Base-by-base conservation (phyloP, 2,113 vertebrate species). In the Nibea coibor region DNA sequence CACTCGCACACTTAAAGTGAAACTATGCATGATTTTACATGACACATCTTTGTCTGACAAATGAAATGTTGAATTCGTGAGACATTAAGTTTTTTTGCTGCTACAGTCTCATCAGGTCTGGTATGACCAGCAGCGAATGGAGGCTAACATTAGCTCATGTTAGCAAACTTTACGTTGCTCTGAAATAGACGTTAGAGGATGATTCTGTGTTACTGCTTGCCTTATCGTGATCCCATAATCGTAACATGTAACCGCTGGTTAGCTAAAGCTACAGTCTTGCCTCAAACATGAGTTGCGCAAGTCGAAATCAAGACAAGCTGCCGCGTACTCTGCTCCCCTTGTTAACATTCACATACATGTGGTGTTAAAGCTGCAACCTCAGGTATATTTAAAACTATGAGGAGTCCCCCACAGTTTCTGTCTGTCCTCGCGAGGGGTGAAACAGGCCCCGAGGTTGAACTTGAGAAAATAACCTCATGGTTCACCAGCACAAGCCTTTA, bases 291-390 rank as follows among this genome's bases (percentile, higher is more conserved):
- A 59, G 31, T 12, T 22, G 1, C 53, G 1, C 2, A 19, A 10
- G 22, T 66, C 26, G 59, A 72, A 88, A 81, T 87, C 82, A 86
- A 72, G 83, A 61, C 56, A 59, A 5, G 54, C 63, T 31, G 58
- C 48, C 14, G 24, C 15, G 66, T 22, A 1, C 56, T 69, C 26
- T 74, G 65, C 75, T 19, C 10, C 73, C 56, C 28, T 45, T 16
- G n/a, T 75, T 45, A 48, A 70, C 45, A 77, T 90, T 91, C 89
- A 88, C 88, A 93, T 45, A 43, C 80, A 87, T 89, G 91, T 75
- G 91, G 88, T 93, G 10, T 10, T 7, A 77, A 72, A 39, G 67
- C 78, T 82, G 80, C 47, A 54, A 65, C 89, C 68, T 85, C 77
- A 53, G 65, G 45, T 79, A 16, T 87, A 82, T 87, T 82, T 84